Conservation (phyloP, 2,113 vertebrate genomes). For the Tympanuchus pallidicinctus region DNA sequence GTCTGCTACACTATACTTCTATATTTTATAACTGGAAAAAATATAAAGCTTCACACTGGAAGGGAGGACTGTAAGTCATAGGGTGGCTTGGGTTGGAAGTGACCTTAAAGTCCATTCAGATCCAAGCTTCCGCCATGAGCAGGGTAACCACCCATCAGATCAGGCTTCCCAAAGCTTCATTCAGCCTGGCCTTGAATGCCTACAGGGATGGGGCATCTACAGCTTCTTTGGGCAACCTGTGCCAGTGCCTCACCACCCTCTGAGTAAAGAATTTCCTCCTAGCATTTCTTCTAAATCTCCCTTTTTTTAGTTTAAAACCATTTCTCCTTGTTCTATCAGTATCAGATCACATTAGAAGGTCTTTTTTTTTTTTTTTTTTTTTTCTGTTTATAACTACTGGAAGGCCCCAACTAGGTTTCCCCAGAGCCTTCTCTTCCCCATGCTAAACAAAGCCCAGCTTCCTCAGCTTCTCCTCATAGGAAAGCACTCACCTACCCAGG, state of each 20-base stretch:
- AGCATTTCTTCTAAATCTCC: not conserved
- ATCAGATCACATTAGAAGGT: too few relatives aligned
- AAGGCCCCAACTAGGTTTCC: too few relatives aligned
- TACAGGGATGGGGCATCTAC: not conserved
- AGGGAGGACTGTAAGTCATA: not conserved
- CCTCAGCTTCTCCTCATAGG: too few relatives aligned
- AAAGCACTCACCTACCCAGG: not conserved
- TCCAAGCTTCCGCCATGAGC: not conserved
- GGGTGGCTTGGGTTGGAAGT: not conserved
- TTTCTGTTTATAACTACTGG: too few relatives aligned
- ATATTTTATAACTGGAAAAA: not conserved
- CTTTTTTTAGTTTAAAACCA: too few relatives aligned
- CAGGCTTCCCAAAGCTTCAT: too few relatives aligned
- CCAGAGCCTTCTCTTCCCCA: too few relatives aligned
- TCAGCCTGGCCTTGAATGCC: not conserved
- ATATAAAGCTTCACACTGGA: not conserved
- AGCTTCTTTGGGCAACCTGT: not conserved
- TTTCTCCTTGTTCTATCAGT: too few relatives aligned
- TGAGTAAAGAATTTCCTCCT: not conserved
- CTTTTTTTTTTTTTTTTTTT: too few relatives aligned
- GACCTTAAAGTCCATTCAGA: not conserved
- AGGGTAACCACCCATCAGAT: too few relatives aligned
- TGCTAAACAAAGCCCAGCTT: too few relatives aligned
- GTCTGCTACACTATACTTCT: not conserved
- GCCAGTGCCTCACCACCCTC: not conserved